phyloP scores from a whole-genome alignment of 2,888 invertebrate species.

The Mystacides longicornis region DNA sequence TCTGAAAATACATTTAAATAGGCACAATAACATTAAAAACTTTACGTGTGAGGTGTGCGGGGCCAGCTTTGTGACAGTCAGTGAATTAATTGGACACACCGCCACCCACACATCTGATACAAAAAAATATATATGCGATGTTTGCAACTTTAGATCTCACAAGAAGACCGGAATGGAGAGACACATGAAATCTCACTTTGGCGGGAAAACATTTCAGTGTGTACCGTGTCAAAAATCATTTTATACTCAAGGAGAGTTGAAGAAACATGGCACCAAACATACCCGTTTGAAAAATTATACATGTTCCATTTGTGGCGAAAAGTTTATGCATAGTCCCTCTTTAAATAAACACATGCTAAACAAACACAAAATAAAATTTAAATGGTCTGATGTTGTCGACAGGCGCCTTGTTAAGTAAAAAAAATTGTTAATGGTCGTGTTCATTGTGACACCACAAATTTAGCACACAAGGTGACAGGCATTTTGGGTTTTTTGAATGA shows the following conservation, averaged over 20 bases:
- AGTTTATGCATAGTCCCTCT: neutral
- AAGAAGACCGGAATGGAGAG: neutral
- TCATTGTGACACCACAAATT: too few relatives aligned
- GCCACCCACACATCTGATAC: neutral
- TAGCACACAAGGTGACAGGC: too few relatives aligned
- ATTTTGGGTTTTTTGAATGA: neutral
- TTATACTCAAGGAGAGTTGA: neutral
- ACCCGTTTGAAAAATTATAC: conserved; percentile 1
- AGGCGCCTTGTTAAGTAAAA: conserved; percentile 1
- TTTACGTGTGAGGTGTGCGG: conserved; percentile 5
- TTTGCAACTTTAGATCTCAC: neutral
- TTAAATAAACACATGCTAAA: conserved; percentile 4
- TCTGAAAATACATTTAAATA: neutral
- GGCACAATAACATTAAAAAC: conserved; percentile 3
- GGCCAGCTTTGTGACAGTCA: neutral
- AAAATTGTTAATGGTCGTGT: too few relatives aligned
- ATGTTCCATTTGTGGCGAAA: conserved; percentile 2
- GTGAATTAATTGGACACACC: neutral
- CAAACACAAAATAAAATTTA: neutral
- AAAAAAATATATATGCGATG: conserved; percentile 1
- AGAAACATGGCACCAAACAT: neutral
- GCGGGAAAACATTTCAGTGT: neutral
- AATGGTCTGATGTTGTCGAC: neutral
- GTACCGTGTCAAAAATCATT: neutral
- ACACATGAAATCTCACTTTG: neutral